A percentile compares a stretch with the other conserved stretches of the same genome.
These are phyloP conservation scores for Thamnophis sirtalis DNA, from an alignment of 2,113 vertebrate species.

Conservation along the genomic window DNA sequence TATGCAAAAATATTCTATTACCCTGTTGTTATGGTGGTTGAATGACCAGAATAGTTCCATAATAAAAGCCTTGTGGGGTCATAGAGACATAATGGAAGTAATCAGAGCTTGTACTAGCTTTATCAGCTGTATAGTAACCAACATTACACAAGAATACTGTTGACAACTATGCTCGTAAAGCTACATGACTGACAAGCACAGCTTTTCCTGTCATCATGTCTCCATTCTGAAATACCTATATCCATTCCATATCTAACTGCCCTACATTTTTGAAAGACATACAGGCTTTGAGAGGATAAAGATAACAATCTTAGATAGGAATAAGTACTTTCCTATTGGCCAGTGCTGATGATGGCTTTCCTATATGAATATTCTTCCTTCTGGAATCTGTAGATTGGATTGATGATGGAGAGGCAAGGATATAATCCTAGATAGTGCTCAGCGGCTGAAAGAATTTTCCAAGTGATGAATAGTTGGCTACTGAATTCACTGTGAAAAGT, in stretches of 20 bases:
- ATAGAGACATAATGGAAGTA: neutral
- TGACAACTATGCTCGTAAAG: neutral
- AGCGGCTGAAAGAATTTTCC: neutral
- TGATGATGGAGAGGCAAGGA: neutral
- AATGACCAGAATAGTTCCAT: neutral
- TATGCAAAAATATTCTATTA: neutral
- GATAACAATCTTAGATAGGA: neutral
- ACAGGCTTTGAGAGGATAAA: neutral
- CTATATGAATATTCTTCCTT: neutral
- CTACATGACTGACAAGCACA: neutral
- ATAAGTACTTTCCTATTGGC: neutral
- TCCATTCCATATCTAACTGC: neutral
- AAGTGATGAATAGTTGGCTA: neutral
- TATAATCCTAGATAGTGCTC: neutral
- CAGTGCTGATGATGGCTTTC: neutral
- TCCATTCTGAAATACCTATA: neutral
- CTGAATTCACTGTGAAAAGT: neutral
- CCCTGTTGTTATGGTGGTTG: neutral
- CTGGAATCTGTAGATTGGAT: neutral
- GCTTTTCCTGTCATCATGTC: neutral
- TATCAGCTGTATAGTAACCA: neutral
- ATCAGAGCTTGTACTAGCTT: neutral
- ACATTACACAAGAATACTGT: neutral
- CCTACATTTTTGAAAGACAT: neutral
- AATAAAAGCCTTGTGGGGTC: neutral